A percentile compares a stretch with the other conserved stretches of the same genome.
phyloP scores from a whole-genome alignment of 2,888 invertebrate species.

The Erebia epiphron region DNA sequence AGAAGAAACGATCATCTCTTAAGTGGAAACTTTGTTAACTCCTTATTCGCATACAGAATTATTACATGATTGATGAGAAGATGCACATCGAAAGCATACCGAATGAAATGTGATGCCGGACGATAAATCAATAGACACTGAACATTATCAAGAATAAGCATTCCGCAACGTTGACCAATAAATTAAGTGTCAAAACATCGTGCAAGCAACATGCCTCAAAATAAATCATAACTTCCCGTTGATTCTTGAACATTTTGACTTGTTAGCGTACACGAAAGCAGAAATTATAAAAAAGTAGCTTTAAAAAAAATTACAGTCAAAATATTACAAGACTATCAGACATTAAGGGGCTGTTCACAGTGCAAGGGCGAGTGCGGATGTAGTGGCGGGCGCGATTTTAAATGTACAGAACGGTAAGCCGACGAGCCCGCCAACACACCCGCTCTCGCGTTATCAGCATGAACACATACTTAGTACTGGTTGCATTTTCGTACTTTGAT shows the following conservation, averaged over 20 bases:
- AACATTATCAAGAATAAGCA: slow-evolving; percentile 57
- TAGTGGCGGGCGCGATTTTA: too few species aligned
- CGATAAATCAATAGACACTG: slow-evolving; percentile 52
- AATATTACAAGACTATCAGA: slow-evolving; percentile 54
- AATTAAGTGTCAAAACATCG: slow-evolving; percentile 59
- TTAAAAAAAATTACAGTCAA: slow-evolving; percentile 41
- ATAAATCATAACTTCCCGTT: slow-evolving; percentile 46
- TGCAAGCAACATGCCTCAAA: slow-evolving; percentile 72
- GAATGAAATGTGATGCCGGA: slow-evolving; percentile 52
- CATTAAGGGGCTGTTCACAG: slow-evolving; percentile 24
- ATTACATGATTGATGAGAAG: slow-evolving; percentile 52
- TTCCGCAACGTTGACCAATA: slow-evolving; percentile 58
- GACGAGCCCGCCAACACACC: too few species aligned
- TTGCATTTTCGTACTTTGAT: slow-evolving; percentile 3
- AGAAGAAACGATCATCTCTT: slow-evolving; percentile 24
- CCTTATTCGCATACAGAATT: slow-evolving; percentile 36
- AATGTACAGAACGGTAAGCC: too few species aligned
- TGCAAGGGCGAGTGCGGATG: too few species aligned
- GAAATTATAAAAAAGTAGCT: slow-evolving; percentile 37
- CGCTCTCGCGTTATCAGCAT: too few species aligned
- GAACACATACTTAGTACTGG: slow-evolving; percentile 18
- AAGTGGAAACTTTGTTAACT: slow-evolving; percentile 21
- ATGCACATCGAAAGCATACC: slow-evolving; percentile 75
- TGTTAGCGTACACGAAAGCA: slow-evolving; percentile 42
- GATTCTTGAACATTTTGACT: slow-evolving; percentile 52